phyloP scores from a whole-genome alignment of 2,113 vertebrate genomes.

The Onychostruthus taczanowskii region DNA sequence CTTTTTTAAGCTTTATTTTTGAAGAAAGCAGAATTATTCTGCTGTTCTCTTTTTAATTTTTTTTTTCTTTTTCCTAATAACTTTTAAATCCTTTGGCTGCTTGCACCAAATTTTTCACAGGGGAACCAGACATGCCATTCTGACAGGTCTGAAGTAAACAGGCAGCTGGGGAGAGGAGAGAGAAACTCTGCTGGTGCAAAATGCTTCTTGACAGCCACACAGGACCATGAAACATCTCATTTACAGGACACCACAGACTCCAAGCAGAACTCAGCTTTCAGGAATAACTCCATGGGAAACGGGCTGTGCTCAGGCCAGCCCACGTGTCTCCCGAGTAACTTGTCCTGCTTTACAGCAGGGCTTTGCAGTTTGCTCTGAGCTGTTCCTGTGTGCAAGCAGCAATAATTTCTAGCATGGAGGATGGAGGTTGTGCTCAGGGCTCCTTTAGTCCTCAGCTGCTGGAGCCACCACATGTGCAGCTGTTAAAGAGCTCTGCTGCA shows the following conservation, averaged over 20 bases:
- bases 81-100: conserved; percentile 41
- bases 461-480: neutral
- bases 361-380: neutral
- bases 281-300: neutral
- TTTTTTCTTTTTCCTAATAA: neutral
- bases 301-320: neutral
- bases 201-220: neutral
- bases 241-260: neutral
- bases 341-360: neutral
- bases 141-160: neutral
- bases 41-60: neutral
- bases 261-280: neutral
- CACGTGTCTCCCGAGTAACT: neutral
- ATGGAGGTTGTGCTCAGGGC: neutral
- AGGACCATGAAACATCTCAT: neutral
- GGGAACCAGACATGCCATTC: neutral
- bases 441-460: neutral
- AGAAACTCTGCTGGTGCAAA: neutral
- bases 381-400: neutral
- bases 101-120: neutral
- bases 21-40: conserved; percentile 1
- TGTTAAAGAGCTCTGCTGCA: neutral
- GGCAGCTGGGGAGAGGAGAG: neutral
- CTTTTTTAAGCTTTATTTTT: conserved; percentile 51
- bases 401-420: neutral